Base-by-base conservation (phyloP, 2,113 vertebrate genomes). In the Nibea albiflora region DNA sequence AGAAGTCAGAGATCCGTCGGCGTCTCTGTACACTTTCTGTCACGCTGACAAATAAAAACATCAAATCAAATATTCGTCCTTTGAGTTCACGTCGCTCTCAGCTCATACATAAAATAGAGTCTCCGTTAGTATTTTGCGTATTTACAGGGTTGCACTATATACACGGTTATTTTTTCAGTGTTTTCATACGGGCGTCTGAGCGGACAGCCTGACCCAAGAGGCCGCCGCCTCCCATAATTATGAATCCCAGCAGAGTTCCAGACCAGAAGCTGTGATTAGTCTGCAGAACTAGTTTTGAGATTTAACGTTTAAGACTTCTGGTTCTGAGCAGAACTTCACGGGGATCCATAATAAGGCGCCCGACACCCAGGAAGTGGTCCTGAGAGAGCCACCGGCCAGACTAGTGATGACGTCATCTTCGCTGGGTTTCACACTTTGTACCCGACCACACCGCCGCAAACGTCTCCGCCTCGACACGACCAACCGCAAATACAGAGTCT, bases 61-160 rank as follows among this genome's bases (percentile, higher is more conserved):
- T 24, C 68, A 85, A 66, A 88, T 73, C 66, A 90, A 88, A 92
- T 79, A 84, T 87, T 93, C 91, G 50, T 92, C 89, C 83, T 89
- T n/a, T 90, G 90, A 94, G 89, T 90, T 80, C 74, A 57, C n/a
- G 24, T 67, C 58, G 2, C 88, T 89, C 70, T 82, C 78, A 63
- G 61, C 87, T 93, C 89, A 83, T 95, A 93, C 92, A 81, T 92
- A 95, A 95, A 95, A 95, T 95, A 95, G 91, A 95, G 90, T 94
- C 89, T 94, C 88, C 91, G 69, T 83, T 94, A 92, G 85, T 93
- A 93, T 93, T 93, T n/a, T 92, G 57, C 74, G 7, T 95, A 95
- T 95, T 94, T 95, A 95, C 94, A 95, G 5, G 19, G 78, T 66
- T 77, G 75, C 73, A 81, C 2, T 87, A 92, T 88, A 0, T 94